Percentiles rank a stretch among this genome's conserved stretches.
Conservation (phyloP, 2,888 invertebrate genomes). For the Pristionchus exspectatus region DNA sequence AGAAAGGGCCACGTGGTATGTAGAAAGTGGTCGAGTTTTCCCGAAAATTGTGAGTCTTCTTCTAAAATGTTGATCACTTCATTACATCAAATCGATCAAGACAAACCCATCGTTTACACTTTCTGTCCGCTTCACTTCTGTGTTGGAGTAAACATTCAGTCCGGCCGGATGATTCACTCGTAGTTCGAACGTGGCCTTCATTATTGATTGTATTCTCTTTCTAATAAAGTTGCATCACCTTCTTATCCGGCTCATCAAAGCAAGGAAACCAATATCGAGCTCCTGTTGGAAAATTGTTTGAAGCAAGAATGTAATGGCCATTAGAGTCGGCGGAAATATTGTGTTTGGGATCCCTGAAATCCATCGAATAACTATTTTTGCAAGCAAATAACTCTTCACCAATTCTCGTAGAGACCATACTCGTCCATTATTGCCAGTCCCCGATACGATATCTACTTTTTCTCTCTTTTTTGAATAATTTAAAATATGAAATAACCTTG, state of each 20-base stretch:
- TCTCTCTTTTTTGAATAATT: background rate
- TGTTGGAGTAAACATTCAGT: background rate
- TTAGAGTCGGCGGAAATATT: background rate
- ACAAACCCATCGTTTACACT: background rate
- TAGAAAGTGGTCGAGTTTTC: background rate
- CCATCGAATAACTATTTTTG: background rate
- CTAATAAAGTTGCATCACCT: background rate
- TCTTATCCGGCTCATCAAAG: background rate
- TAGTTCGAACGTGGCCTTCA: background rate
- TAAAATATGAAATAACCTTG: background rate
- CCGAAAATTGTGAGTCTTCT: background rate
- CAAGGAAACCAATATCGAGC: conserved; percentile 11
- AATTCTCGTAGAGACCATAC: background rate
- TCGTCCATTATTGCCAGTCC: background rate
- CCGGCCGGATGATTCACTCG: background rate
- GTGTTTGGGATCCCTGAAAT: background rate
- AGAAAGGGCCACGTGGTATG: background rate
- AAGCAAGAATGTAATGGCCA: background rate
- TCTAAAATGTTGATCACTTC: background rate
- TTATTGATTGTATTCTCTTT: too few species aligned
- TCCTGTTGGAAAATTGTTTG: background rate
- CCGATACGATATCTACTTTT: background rate
- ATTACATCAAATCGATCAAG: background rate
- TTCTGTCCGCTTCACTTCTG: background rate
- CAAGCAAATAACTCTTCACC: background rate